Base-by-base conservation (phyloP, 2,797 vertebrate species). In the Onychomys leucogaster region DNA sequence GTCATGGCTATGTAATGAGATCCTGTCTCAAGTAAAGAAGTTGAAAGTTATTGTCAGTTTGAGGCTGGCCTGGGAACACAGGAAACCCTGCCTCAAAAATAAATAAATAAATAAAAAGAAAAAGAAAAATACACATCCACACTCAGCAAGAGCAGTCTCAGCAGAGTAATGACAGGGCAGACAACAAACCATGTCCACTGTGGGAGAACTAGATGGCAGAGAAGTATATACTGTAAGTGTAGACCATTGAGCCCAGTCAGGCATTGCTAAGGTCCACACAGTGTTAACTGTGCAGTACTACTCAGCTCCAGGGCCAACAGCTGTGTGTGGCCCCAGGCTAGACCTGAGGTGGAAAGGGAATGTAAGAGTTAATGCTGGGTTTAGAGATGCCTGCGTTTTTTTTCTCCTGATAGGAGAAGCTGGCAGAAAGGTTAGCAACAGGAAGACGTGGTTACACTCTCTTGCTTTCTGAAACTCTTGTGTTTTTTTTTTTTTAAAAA, bases 361-460 rank as follows among this genome's bases (percentile, higher is more conserved):
- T 43, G 55, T 71, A n/a, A 57, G 76, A 46, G 41, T 95, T 59
- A 95, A 61, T 37, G 32, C 52, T 71, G 21, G 34, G 3, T 87
- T 75, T 49, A 88, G 57, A 85, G 43, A 86, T 91, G 59, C 75
- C 80, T 46, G 5, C 23, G 63, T 84, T 86, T 95, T 29, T 78
- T 78, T 96, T 29, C 52, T 84, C 57, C 65, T 61, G 55, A 85
- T 46, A 83, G 63, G 81, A 94, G 90, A 96, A 92, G 81, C 86
- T 95, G 69, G 52, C 63, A 86, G 82, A 90, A 92, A 78, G 57
- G 77, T 94, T 86, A 90, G 65, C 83, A 71, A 43, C 78, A 81
- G 94, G 96, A 93, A 92, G 86, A 69, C 49, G 71, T 92, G 93
- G 91, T 96, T 91, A 94, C 89, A 67, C 49, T 80, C 81, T 82